Conservation (phyloP, 2,797 vertebrate genomes). For the Aselliscus stoliczkanus region DNA sequence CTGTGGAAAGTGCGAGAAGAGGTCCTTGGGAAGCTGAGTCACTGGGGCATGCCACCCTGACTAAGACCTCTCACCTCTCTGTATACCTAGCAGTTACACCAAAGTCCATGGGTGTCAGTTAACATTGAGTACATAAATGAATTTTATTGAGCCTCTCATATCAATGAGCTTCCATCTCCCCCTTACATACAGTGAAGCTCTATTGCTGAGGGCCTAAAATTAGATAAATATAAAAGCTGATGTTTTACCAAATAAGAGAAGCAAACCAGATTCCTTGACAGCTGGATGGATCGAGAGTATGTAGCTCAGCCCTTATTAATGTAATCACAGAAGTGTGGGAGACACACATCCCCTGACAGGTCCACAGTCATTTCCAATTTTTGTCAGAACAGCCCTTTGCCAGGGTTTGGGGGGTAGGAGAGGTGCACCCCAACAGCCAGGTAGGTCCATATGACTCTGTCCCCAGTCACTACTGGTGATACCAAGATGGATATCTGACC, state of each 20-base stretch:
- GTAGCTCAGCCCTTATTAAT: not conserved
- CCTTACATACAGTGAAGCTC: not conserved
- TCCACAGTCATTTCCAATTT: not conserved
- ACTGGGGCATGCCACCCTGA: not conserved
- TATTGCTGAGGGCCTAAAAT: not conserved
- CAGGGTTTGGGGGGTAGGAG: fast-evolving
- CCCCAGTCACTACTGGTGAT: not conserved
- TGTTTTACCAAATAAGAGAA: not conserved
- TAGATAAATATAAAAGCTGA: not conserved
- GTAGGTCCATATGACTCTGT: not conserved
- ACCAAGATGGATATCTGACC: not conserved
- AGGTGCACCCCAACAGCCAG: not conserved
- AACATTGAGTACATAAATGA: too few relatives aligned
- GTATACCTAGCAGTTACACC: not conserved
- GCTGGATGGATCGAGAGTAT: not conserved
- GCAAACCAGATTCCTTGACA: not conserved
- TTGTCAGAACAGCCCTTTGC: not conserved
- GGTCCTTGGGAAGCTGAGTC: not conserved
- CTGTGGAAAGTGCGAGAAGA: not conserved
- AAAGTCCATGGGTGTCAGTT: not conserved
- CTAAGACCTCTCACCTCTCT: not conserved
- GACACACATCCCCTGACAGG: not conserved
- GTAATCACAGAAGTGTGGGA: not conserved
- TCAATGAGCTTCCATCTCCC: not conserved
- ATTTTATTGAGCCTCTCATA: fast-evolving